phyloP scores from a whole-genome alignment of 2,113 vertebrate genomes.

The Tylochromis polylepis region DNA sequence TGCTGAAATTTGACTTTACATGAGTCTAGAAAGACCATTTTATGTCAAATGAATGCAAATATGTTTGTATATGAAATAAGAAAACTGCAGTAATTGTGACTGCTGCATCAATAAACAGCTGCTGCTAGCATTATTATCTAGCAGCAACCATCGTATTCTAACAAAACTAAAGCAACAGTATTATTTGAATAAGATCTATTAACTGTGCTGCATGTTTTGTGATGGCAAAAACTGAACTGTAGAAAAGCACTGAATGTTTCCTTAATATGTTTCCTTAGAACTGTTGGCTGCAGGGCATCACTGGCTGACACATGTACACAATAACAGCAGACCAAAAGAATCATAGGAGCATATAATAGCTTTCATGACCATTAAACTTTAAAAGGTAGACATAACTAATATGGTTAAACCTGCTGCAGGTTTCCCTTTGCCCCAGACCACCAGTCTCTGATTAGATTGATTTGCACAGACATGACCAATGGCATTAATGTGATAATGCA shows the following conservation, averaged over 20 bases:
- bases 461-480: slow-evolving; percentile 43
- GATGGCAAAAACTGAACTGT: slow-evolving; percentile 9
- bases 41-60: slow-evolving; percentile 11
- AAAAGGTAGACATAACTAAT: slow-evolving; percentile 59
- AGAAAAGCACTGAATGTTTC: slow-evolving; percentile 46
- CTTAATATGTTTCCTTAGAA: slow-evolving; percentile 51
- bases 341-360: slow-evolving; percentile 29
- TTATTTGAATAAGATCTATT: neutral
- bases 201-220: neutral
- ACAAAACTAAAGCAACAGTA: neutral
- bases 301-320: slow-evolving; percentile 52
- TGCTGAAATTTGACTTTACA: slow-evolving; percentile 2
- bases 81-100: neutral
- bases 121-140: neutral
- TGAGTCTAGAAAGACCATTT: neutral
- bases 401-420: slow-evolving; percentile 33
- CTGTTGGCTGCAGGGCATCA: slow-evolving; percentile 45
- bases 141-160: neutral
- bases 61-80: neutral
- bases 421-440: slow-evolving; percentile 8
- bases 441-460: slow-evolving; percentile 51
- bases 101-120: slow-evolving; percentile 2
- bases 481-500: slow-evolving; percentile 41
- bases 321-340: slow-evolving; percentile 33
- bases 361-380: slow-evolving; percentile 59